phyloP scores from a whole-genome alignment of 2,113 vertebrate genomes.

The Seriola rivoliana region DNA sequence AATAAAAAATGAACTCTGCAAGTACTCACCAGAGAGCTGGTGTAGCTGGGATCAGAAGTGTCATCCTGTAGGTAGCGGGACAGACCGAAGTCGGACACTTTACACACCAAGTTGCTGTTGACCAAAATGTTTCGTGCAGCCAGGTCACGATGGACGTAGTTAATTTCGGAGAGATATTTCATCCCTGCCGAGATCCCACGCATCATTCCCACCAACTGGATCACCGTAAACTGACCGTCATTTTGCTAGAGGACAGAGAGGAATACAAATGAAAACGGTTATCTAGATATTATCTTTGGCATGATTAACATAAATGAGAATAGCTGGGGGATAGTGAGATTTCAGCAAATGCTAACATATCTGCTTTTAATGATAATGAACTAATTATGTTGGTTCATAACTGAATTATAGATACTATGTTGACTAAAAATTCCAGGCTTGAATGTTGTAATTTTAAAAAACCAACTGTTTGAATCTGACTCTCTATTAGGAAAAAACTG shows the following conservation, averaged over 20 bases:
- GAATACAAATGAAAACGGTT: constrained; percentile 26
- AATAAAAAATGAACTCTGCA: background rate
- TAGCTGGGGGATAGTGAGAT: constrained; percentile 27
- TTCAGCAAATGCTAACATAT: constrained; percentile 17
- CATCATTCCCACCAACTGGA: constrained; percentile 99
- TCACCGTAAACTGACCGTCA: constrained; percentile 97
- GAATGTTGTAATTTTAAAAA: background rate
- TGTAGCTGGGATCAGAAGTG: constrained; percentile 97
- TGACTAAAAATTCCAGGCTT: background rate
- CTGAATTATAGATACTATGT: constrained; percentile 4
- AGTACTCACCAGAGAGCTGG: constrained; percentile 94
- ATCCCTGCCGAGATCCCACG: constrained; percentile 96
- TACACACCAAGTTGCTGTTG: constrained; percentile 98
- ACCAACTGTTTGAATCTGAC: background rate
- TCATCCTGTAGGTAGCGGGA: constrained; percentile 98
- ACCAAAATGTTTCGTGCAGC: constrained; percentile 98
- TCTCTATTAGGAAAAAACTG: background rate
- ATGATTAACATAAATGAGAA: constrained; percentile 12
- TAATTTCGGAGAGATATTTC: constrained; percentile 99
- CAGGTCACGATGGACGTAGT: constrained; percentile 96
- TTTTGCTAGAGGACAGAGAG: constrained; percentile 90
- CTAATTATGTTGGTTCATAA: constrained; percentile 23
- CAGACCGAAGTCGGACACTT: constrained; percentile 97
- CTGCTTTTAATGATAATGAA: constrained; percentile 12
- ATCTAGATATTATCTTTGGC: constrained; percentile 3